phyloP scores from a whole-genome alignment of 2,113 vertebrate genomes.

The Ptilonorhynchus violaceus region DNA sequence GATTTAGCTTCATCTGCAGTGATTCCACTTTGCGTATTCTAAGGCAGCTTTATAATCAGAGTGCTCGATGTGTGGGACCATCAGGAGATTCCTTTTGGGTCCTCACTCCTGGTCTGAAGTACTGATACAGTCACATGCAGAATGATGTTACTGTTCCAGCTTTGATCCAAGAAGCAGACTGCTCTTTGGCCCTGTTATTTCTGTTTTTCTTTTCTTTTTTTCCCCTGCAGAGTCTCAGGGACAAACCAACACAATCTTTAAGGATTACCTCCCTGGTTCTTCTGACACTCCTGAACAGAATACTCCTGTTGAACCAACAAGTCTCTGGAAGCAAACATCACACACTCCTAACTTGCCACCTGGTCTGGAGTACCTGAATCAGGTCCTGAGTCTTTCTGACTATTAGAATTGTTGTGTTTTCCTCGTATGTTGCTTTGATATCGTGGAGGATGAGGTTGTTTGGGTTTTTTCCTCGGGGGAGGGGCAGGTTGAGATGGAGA shows the following conservation, averaged over 20 bases:
- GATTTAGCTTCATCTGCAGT: background rate
- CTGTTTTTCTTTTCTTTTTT: too few species aligned
- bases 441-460: background rate
- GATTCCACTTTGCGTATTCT: background rate
- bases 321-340: conserved; percentile 15
- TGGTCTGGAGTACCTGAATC: conserved; percentile 74
- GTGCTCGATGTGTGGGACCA: rapidly evolving
- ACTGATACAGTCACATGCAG: background rate
- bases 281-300: background rate
- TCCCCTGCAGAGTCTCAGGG: conserved; percentile 44
- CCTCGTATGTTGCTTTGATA: background rate
- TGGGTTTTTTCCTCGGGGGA: rapidly evolving
- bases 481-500: background rate
- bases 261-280: conserved; percentile 64
- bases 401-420: background rate
- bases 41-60: background rate
- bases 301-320: background rate
- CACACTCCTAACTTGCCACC: conserved; percentile 50
- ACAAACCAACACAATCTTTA: background rate
- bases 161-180: background rate
- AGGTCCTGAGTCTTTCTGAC: conserved; percentile 59
- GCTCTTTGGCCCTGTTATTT: background rate
- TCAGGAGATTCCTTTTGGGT: background rate
- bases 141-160: background rate
- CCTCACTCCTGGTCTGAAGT: background rate